phyloP scores from a whole-genome alignment of 2,113 vertebrate species.

The Nettapus auritus region DNA sequence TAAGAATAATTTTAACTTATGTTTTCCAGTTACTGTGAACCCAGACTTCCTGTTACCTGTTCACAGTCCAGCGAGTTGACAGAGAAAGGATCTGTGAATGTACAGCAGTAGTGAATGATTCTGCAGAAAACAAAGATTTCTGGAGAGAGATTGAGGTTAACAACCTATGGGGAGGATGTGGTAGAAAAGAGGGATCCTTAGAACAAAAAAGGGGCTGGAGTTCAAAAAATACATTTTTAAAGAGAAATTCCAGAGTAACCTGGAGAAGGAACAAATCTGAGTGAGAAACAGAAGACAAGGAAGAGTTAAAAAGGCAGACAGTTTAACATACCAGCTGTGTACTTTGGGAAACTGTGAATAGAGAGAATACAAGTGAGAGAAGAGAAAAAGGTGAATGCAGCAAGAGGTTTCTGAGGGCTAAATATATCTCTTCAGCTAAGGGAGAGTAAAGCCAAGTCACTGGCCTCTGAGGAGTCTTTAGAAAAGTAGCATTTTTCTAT shows the following conservation, averaged over 20 bases:
- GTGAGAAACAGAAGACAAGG: neutral
- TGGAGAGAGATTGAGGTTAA: neutral
- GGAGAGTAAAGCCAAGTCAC: neutral
- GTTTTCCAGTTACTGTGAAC: neutral
- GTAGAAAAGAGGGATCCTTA: neutral
- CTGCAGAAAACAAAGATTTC: neutral
- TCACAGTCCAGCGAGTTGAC: neutral
- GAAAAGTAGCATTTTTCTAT: neutral
- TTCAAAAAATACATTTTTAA: neutral
- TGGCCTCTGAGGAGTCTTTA: neutral
- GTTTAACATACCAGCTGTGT: neutral
- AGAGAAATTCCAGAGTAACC: neutral
- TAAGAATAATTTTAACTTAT: neutral
- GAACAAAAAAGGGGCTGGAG: neutral
- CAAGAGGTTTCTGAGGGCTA: neutral
- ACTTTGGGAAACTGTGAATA: neutral
- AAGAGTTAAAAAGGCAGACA: neutral
- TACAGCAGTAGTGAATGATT: neutral
- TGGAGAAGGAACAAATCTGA: neutral
- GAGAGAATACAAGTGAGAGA: neutral
- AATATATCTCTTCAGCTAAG: neutral
- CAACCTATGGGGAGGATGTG: neutral
- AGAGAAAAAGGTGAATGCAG: neutral
- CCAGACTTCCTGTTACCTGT: neutral
- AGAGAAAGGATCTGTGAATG: neutral